Evolutionary conservation across 2,888 invertebrate species (phyloP), one percentile per base, ranked within the genome.

Genomic region (Polydrusus tereticollis): DNA sequence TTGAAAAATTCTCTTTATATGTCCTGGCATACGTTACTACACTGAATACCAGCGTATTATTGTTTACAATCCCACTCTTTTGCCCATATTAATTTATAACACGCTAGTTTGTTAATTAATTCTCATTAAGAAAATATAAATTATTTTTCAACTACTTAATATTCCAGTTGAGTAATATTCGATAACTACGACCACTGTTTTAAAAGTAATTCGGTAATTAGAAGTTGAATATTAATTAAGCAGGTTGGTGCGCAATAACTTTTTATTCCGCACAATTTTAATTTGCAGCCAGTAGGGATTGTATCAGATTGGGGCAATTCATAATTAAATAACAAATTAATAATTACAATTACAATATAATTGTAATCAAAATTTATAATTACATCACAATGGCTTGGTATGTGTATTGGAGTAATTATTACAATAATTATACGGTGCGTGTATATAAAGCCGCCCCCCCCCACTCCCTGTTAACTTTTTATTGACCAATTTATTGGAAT

Each of bases 71-170:
- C 47, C 21, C 20, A 47, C 21, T n/a, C 47, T 23, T 47, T 47
- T 6, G 5, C 21, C n/a, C 10, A 23, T 47, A 47, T 47, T 47
- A 47, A 47, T 47, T 47, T 41, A 21, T 23, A 20, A 47, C 47
- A 21, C 12, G 23, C 47, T 47, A 23, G 23, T 47, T 47, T 47
- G 23, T n/a, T 21, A 21, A 47, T 47, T 47, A 47, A 47, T 47
- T 47, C 45, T 1, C 12, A 45, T 10, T 20, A 45, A 45, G 21
- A 47, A 47, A n/a, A n/a, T 0, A n/a, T 47, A 20, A 47, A 47
- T 47, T 47, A n/a, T 23, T 47, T 47, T 47, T 21, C 47, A 20
- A 12, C 47, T 47, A 47, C 14, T 47, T 47, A 47, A 21, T 47
- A 47, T 47, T 47, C 47, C 10, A 21, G 47, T 47, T 23, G 20